Conservation (phyloP, 2,797 vertebrate species). For the Pristis pectinata region DNA sequence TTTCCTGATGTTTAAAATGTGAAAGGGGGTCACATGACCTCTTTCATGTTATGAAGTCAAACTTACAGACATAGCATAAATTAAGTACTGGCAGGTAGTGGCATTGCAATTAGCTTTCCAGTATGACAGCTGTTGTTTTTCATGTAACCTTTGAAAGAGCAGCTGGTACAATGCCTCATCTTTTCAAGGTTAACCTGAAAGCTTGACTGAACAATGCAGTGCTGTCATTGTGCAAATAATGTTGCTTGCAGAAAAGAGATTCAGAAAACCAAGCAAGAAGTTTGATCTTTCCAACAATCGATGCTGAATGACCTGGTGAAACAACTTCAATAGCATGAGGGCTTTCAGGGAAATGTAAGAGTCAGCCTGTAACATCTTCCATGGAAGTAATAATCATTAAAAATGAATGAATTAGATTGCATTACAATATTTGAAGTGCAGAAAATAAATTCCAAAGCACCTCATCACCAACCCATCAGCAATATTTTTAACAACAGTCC, state of each 20-base stretch:
- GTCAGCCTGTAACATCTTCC: not conserved
- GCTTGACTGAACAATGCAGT: not conserved
- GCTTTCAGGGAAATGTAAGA: not conserved
- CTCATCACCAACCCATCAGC: not conserved
- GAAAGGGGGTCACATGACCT: slow-evolving; percentile 9
- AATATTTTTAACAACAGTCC: not conserved
- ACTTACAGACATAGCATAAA: slow-evolving; percentile 28
- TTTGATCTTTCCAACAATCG: not conserved
- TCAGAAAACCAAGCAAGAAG: not conserved
- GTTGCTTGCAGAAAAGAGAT: slow-evolving; percentile 6
- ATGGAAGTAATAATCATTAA: not conserved
- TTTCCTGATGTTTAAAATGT: slow-evolving; percentile 14
- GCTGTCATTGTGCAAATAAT: slow-evolving; percentile 19
- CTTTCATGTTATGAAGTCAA: slow-evolving; percentile 29
- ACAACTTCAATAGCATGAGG: not conserved
- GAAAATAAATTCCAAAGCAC: not conserved
- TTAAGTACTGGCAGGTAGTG: slow-evolving; percentile 15
- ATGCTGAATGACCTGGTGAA: not conserved
- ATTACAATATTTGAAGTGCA: not conserved
- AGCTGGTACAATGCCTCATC: slow-evolving; percentile 24
- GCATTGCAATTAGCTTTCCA: slow-evolving; percentile 29
- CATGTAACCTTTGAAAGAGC: slow-evolving; percentile 35
- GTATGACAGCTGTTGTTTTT: slow-evolving; percentile 36
- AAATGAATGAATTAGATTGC: not conserved
- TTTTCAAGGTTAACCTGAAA: slow-evolving; percentile 23